A percentile compares a stretch with the other conserved stretches of the same genome.
Conservation (phyloP, 2,888 invertebrate genomes). For the Zaprionus obscuricornis region DNA sequence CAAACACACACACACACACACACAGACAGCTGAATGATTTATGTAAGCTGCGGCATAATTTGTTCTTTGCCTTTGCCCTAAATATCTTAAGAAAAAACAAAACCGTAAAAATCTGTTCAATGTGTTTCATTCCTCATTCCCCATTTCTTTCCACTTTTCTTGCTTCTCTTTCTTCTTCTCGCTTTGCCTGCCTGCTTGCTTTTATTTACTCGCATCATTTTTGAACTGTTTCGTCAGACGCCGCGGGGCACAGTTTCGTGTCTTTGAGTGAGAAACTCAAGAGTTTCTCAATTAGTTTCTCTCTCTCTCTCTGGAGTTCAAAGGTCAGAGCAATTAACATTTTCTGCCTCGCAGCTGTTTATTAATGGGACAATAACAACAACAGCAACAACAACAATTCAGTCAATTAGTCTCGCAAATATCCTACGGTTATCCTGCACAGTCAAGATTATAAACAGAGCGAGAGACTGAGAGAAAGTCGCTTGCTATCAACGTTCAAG, state of each 20-base stretch:
- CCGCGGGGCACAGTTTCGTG: slow-evolving; percentile 47
- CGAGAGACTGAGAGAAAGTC: too few species aligned
- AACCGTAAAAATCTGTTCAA: slow-evolving; percentile 7
- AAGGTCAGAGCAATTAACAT: slow-evolving; percentile 49
- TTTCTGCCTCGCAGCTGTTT: slow-evolving; percentile 37
- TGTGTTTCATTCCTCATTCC: too few species aligned
- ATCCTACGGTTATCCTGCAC: too few species aligned
- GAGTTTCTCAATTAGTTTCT: slow-evolving; percentile 19
- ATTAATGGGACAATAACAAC: slow-evolving; percentile 39
- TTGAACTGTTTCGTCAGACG: too few species aligned
- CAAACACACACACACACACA: slow-evolving; percentile 19
- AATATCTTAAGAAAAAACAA: slow-evolving; percentile 10
- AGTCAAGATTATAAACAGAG: too few species aligned
- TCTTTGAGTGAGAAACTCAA: not conserved
- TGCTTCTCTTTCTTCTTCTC: not conserved
- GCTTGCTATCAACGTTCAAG: slow-evolving; percentile 21
- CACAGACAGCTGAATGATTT: slow-evolving; percentile 53
- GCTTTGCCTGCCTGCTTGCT: not conserved
- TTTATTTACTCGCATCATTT: not conserved
- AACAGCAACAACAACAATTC: slow-evolving; percentile 37
- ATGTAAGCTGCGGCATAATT: slow-evolving; percentile 62
- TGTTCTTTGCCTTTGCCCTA: slow-evolving; percentile 33
- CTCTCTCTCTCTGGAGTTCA: slow-evolving; percentile 27
- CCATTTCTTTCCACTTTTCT: too few species aligned
- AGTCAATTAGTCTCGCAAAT: slow-evolving; percentile 55